Base-by-base conservation (phyloP, 2,888 invertebrate genomes). In the Hoplodrina ambigua region DNA sequence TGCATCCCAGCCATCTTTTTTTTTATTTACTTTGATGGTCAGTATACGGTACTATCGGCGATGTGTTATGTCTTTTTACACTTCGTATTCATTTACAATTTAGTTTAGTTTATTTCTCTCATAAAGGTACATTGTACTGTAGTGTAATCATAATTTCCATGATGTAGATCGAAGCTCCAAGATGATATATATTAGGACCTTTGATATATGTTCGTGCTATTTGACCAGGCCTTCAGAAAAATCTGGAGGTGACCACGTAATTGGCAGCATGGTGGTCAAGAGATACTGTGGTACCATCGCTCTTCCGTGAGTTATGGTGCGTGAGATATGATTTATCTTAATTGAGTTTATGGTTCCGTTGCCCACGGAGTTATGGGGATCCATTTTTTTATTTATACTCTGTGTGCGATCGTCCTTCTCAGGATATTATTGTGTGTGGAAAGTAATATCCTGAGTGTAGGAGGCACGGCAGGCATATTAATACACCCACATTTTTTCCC, bases 241-340 rank as follows among this genome's bases (percentile, higher is more conserved):
- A 2, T 10, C 8, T 11, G 8, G 7, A 33, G 52, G 44, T 17
- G 5, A 17, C 13, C 17, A n/a, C 6, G 25, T 61, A 64, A 61
- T 65, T 55, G 52, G 2, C 15, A 44, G 20, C 37, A 50, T 37
- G 67, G 55, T 63, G 77, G 65, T 69, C 65, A 25, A n/a, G 5
- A 41, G 81, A 81, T 76, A 76, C 20, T 41, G 75, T 25, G 60
- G 11, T 1, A 7, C 30, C 68, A 74, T 57, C n/a, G 57, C 11
- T 2, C n/a, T 49, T 54, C 56, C 65, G 33, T 66, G 70, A 78
- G 65, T 78, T 54, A 78, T 60, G 65, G 37, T 7, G n/a, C 2
- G 8, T 10, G 10, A 65, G 81, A 81, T 80, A 65, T 13, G 13
- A 30, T 17, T 13, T 63, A 76, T 70, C 81, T 69, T 76, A 81